phyloP scores from a whole-genome alignment of 1,140 invertebrate species.

The Chrysopa pallens region DNA sequence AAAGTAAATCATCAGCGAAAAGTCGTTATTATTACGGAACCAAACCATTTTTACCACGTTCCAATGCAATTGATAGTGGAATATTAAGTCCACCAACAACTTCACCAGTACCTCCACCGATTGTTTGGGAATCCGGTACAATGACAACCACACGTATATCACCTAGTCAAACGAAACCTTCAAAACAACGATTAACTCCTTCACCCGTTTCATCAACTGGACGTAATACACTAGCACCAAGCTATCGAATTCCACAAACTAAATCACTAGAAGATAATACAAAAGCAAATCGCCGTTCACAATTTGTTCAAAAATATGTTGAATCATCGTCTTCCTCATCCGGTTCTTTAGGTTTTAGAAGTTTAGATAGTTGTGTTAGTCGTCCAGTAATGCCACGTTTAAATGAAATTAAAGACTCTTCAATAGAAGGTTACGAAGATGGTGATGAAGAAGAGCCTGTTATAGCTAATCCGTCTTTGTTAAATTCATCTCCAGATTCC shows the following conservation, averaged over 20 bases:
- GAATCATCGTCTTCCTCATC: conserved; percentile 33
- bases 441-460: conserved; percentile 35
- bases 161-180: background rate
- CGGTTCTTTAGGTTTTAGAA: conserved; percentile 33
- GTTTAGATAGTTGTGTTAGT: conserved; percentile 30
- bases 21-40: conserved; percentile 21
- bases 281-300: conserved; percentile 21
- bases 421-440: conserved; percentile 33
- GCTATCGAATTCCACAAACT: conserved; percentile 28
- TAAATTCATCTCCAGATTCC: conserved; percentile 20
- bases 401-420: conserved; percentile 35
- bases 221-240: conserved; percentile 9
- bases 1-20: conserved; percentile 15
- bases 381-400: conserved; percentile 28
- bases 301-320: conserved; percentile 29
- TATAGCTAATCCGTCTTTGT: conserved; percentile 25
- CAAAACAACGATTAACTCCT: conserved; percentile 9
- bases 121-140: conserved; percentile 19
- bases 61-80: conserved; percentile 35
- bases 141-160: conserved; percentile 17
- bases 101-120: conserved; percentile 13
- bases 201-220: conserved; percentile 7
- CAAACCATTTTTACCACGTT: conserved; percentile 29
- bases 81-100: conserved; percentile 30
- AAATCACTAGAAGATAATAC: conserved; percentile 35